A percentile compares a stretch with the other conserved stretches of the same genome.
phyloP scores from a whole-genome alignment of 2,113 vertebrate genomes.

The Sigmodon hispidus region DNA sequence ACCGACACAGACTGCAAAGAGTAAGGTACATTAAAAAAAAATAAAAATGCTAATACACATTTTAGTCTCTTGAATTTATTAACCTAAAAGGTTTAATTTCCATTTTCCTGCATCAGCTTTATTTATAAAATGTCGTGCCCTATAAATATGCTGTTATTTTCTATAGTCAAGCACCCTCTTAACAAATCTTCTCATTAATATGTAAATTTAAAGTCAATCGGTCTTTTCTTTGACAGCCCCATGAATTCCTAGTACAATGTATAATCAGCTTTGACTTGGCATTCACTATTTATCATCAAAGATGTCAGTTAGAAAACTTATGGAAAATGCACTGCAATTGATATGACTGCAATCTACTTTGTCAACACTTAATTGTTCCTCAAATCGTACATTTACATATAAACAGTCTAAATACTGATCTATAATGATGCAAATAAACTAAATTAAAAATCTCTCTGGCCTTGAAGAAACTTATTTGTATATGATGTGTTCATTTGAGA shows the following conservation, averaged over 20 bases:
- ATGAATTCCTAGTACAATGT: slow-evolving; percentile 96
- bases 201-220: slow-evolving; percentile 99
- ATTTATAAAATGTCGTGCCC: slow-evolving; percentile 99
- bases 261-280: slow-evolving; percentile 98
- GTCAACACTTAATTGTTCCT: slow-evolving; percentile 93
- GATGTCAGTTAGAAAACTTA: slow-evolving; percentile 94
- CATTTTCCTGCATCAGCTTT: slow-evolving; percentile 99
- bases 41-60: slow-evolving; percentile 98
- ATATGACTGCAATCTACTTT: slow-evolving; percentile 91
- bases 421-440: slow-evolving; percentile 91
- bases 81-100: slow-evolving; percentile 99
- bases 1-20: slow-evolving; percentile 62
- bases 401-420: slow-evolving; percentile 90
- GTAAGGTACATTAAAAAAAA: slow-evolving; percentile 86
- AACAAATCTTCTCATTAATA: slow-evolving; percentile 99
- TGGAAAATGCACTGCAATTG: slow-evolving; percentile 89
- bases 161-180: slow-evolving; percentile 97
- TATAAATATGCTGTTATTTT: slow-evolving; percentile 99
- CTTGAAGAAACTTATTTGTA: slow-evolving; percentile 82
- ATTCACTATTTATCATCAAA: slow-evolving; percentile 95
- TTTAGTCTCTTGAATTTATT: slow-evolving; percentile 98
- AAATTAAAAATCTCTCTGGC: slow-evolving; percentile 90
- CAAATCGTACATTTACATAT: slow-evolving; percentile 93
- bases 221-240: slow-evolving; percentile 95
- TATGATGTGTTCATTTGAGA: slow-evolving; percentile 87